These are phyloP conservation scores for Halocynthia roretzi DNA, from an alignment of 23 tunicate genomes.

Conservation along the genomic window DNA sequence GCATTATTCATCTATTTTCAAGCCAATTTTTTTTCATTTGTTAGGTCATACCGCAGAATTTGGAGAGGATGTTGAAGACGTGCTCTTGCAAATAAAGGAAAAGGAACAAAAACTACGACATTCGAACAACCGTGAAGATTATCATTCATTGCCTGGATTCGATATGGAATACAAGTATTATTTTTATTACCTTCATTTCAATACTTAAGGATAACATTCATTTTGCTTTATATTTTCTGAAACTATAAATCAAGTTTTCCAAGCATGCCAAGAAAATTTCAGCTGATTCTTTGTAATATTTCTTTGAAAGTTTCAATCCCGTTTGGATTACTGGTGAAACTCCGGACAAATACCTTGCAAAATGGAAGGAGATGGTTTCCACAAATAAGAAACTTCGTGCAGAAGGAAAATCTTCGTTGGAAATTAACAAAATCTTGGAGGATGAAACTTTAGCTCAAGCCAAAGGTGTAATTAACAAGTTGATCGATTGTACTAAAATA, in stretches of 20 bases:
- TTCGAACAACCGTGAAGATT: neutral
- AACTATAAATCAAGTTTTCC: neutral
- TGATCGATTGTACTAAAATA: too few relatives aligned
- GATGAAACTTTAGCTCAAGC: neutral
- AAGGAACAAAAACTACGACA: slow-evolving; percentile 1
- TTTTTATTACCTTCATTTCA: neutral
- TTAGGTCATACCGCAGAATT: neutral
- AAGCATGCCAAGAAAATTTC: neutral
- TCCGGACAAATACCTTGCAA: slow-evolving; percentile 35
- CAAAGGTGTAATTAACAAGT: too few relatives aligned
- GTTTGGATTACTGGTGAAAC: slow-evolving; percentile 59
- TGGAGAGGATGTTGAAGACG: slow-evolving; percentile 3
- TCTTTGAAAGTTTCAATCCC: slow-evolving; percentile 24
- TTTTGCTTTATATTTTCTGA: too few relatives aligned
- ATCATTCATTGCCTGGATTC: slow-evolving; percentile 8
- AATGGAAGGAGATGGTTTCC: slow-evolving; percentile 38
- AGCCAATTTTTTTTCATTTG: neutral
- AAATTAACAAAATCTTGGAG: slow-evolving; percentile 53
- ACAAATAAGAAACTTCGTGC: slow-evolving; percentile 23
- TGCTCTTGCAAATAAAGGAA: neutral
- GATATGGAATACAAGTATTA: slow-evolving; percentile 11
- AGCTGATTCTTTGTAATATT: neutral
- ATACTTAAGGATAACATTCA: too few relatives aligned
- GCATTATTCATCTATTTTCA: neutral
- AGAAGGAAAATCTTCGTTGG: slow-evolving; percentile 36